Evolutionary conservation across 1,140 invertebrate genomes (phyloP), one percentile per base, ranked within the genome.

Genomic region (Drosophila pandora): DNA sequence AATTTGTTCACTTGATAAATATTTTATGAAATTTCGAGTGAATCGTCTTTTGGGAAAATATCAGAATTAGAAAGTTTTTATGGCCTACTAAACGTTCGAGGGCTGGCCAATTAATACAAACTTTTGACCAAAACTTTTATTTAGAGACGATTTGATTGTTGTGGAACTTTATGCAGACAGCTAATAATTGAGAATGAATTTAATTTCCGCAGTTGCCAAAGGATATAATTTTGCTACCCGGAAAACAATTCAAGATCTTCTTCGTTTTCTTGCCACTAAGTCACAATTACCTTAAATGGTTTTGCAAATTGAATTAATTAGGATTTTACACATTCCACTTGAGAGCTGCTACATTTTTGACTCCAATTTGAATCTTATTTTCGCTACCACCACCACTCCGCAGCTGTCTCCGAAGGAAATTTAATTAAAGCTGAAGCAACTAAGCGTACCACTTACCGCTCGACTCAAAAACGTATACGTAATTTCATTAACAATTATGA

Each of bases 401-500:
- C 56, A 58, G 61, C 53, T 75, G 55, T 55, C 56, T 52, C 9
- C 10, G 56, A 48, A n/a, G 21, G 17, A 68, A 68, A 76, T 76
- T 76, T 68, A 76, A 68, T 76, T 76, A 76, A 41, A n/a, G 21
- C 37, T 41, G 37, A 23, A 47, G 41, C 63, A 75, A 76, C 72
- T 76, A 61, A 76, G 72, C 71, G 57, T 28, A 56, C 41, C 68
- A 68, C 23, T 69, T 69, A 57, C 63, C 68, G 68, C 58, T 37
- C 25, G 17, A 76, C 37, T 67, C 62, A 68, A 68, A 76, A 76
- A 56, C 73, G 72, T 76, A 61, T 76, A 68, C 63, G 62, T 76
- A 61, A 76, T 76, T 76, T 68, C 72, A 76, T 76, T 76, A 76
- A 68, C 54, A 76, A 68, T 76, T 76, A 76, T 76, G 62, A 60